Base-by-base conservation (phyloP, 2,113 vertebrate genomes). In the Halichoerus grypus region DNA sequence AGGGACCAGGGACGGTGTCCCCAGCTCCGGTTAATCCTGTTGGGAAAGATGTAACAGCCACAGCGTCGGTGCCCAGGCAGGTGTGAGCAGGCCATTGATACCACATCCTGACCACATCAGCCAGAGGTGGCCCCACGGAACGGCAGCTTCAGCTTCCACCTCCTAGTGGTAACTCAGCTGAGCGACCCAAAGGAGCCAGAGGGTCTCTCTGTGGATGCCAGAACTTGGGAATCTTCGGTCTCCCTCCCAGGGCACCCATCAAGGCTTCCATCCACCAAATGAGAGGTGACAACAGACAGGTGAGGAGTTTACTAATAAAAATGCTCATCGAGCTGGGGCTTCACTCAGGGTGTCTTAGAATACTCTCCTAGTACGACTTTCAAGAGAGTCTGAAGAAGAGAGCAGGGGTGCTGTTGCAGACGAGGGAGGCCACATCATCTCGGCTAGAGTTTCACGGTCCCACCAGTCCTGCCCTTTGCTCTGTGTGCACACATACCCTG, bases 361-460 rank as follows among this genome's bases (percentile, higher is more conserved):
- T 21, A 36, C 26, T 51, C 42, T 63, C 6, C 0, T 11, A 6
- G 21, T 7, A 39, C 0, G 12, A 39, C 59, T 14, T 49, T 1
- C 22, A 28, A 12, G 18, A 67, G 63, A 13, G 61, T 36, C 61
- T 55, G 83, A 59, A 21, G 33, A 33, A 49, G 65, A 7, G 55
- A 36, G 28, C n/a, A 8, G 39, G 33, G 5, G 1, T 1, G 18
- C 4, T 4, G 3, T 0, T 2, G 24, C 16, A 10, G 77, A 13
- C 6, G 5, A 31, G 39, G 24, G 71, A 42, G 72, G 72, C 24
- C 42, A 9, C n/a, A 1, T 57, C 26, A 12, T 51, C 26, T 55
- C 36, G 22, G 2, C 2, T 1, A 14, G 4, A 0, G 49, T 49
- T 3, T 57, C 7, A 53, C 33, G 0, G 18, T 28, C 57, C 12